Evolutionary conservation across 2,113 vertebrate species (phyloP), one percentile per base, ranked within the genome.

Genomic region (Ovis canadensis): DNA sequence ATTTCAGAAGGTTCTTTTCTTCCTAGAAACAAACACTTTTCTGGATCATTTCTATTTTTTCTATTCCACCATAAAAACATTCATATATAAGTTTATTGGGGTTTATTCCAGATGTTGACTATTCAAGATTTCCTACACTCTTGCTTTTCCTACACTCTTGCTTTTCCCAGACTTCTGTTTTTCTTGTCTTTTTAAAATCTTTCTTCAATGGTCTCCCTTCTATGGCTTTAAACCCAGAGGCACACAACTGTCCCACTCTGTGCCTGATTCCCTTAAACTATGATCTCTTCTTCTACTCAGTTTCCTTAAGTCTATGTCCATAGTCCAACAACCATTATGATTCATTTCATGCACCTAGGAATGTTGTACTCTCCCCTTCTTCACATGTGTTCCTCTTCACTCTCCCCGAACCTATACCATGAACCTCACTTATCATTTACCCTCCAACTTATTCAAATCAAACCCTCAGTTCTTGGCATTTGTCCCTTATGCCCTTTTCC

Each of bases 311-410:
- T 27, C 8, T 92, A 10, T 17, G 27, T 55, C 15, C 40, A 78
- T 16, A 87, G 48, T 23, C 31, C 33, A 57, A 27, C 4, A 82
- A 74, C 9, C 10, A 45, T 48, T 43, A n/a, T n/a, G 48, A 50
- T 4, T 4, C 27, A 43, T 36, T 71, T 74, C 31, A 57, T 3
- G 40, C 5, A 29, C 45, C 7, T 14, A 54, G 19, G 27, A 57
- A 77, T 29, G 3, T 4, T 54, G 3, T 43, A 8, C 10, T 71
- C 7, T 12, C 5, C 3, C 2, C 3, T 52, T 4, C 29, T 13
- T 85, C 77, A 33, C 14, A 19, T 23, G 43, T 36, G 4, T 19
- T 50, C 7, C 19, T 36, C 7, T 43, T 36, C 10, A 2, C 5
- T 10, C 3, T 1, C 43, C 62, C 15, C 6, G 7, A 48, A 13